Base-by-base conservation (phyloP, 2,113 vertebrate species). In the Sakesphorus luctuosus region DNA sequence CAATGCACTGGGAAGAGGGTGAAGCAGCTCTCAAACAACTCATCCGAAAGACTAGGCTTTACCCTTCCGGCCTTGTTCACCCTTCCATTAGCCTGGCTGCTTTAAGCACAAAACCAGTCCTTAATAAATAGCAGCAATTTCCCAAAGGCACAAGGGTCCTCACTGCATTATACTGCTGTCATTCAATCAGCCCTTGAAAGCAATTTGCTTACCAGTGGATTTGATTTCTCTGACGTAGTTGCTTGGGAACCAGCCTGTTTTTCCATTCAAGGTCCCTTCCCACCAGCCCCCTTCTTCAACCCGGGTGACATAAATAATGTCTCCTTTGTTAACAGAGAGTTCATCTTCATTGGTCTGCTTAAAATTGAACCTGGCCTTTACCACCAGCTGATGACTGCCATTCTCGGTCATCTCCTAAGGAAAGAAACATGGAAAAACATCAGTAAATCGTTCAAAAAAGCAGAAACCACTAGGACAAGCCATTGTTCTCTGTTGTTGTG, bases 261-360 rank as follows among this genome's bases (percentile, higher is more conserved):
- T 99, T 92, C 99, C 98, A 81, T 98, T 98, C 88, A 99, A 97
- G 9, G 97, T 97, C 52, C 99, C 99, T 98, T 99, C 99, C 99
- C 99, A 99, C 99, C 99, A 99, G 95, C 99, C 99, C 63, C 99
- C 99, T 96, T 99, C 99, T 96, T 99, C 99, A 84, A 99, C 98
- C 79, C 99, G 98, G 52, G 98, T 99, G 95, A 99, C 99, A 43
- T 98, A 98, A 97, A 99, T 99, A 94, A 99, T 91, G 65, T 99
- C 99, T 24, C 99, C 99, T 98, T 99, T 99, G 95, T 79, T 98
- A 96, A 99, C 99, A 0, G 99, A 99, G 84, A 99, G 98, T 93
- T 99, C 99, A 67, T 99, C 99, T 96, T 99, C 99, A n/a, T 99
- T 99, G 94, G 98, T 99, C 97, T 99, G 99, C 96, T 99, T 99